Evolutionary conservation across 1,140 invertebrate species (phyloP).

Genomic region (Drosophila prosaltans): DNA sequence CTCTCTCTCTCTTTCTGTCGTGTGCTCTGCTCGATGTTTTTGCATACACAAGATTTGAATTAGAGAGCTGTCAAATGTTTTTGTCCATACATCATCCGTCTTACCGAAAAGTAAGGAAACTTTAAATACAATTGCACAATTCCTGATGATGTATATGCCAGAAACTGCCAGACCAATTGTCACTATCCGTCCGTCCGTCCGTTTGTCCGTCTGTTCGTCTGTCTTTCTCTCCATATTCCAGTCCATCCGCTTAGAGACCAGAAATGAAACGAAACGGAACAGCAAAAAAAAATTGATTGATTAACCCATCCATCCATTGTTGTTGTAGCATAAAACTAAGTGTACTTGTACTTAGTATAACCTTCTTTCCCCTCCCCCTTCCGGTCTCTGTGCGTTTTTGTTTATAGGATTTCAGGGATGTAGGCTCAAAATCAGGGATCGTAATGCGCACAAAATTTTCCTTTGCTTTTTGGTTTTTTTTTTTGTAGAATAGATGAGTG

Average conservation of each 20-base stretch:
- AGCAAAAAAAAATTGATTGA: constrained; percentile 66
- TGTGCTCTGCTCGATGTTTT: constrained; percentile 28
- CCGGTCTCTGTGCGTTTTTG: background rate
- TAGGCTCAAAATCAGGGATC: no score
- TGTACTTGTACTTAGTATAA: background rate
- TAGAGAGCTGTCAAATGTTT: constrained; percentile 79
- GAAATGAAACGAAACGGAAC: constrained; percentile 17
- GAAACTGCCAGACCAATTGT: constrained; percentile 61
- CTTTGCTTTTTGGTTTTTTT: no score
- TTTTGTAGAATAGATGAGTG: constrained; percentile 4
- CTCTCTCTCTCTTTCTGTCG: no score
- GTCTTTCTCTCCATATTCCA: no score
- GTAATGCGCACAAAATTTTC: no score
- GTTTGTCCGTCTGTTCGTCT: no score
- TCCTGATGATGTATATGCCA: constrained; percentile 27
- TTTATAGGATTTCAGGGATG: no score
- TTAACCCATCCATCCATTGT: constrained; percentile 45
- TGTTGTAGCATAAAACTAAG: background rate
- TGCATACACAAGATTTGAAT: constrained; percentile 78
- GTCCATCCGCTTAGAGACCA: background rate
- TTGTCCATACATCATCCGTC: constrained; percentile 61
- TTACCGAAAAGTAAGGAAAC: constrained; percentile 17
- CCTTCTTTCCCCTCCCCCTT: background rate
- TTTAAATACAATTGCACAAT: constrained; percentile 58
- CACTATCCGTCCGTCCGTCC: constrained; percentile 36